A percentile compares a stretch with the other conserved stretches of the same genome.
Conservation (phyloP, 1,140 invertebrate species). For the Agraylea sexmaculata region DNA sequence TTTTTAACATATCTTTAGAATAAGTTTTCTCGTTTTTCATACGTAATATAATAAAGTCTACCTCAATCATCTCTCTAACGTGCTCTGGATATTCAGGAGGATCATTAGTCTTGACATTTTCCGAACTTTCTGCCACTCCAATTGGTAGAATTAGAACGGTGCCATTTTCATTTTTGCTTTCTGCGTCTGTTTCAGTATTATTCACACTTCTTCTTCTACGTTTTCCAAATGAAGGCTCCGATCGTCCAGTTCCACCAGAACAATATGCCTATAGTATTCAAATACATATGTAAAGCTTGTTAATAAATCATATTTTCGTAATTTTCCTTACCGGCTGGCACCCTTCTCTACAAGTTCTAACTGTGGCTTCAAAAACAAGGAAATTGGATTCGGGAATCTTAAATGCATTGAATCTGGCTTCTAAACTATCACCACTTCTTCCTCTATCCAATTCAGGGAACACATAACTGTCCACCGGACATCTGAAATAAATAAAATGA, state of each 20-base stretch:
- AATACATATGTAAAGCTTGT: slow-evolving; percentile 4
- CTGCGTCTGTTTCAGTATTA: slow-evolving; percentile 27
- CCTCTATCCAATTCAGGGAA: slow-evolving; percentile 82
- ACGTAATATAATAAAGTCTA: slow-evolving; percentile 33
- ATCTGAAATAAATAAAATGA: slow-evolving; percentile 42
- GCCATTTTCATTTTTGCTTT: slow-evolving; percentile 25
- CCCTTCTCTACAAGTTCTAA: slow-evolving; percentile 75
- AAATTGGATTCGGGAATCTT: slow-evolving; percentile 93
- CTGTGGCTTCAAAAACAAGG: slow-evolving; percentile 85
- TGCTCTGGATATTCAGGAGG: slow-evolving; percentile 52
- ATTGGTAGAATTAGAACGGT: slow-evolving; percentile 23
- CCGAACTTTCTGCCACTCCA: slow-evolving; percentile 25
- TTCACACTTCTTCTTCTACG: slow-evolving; percentile 50
- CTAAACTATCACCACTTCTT: slow-evolving; percentile 72
- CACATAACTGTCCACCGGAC: slow-evolving; percentile 82
- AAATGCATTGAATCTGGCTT: slow-evolving; percentile 86
- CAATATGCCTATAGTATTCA: slow-evolving; percentile 53
- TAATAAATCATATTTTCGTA: slow-evolving; percentile 6
- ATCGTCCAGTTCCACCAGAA: slow-evolving; percentile 56
- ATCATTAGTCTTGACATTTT: slow-evolving; percentile 34
- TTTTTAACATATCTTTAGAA: not conserved
- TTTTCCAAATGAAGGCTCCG: slow-evolving; percentile 69
- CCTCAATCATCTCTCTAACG: slow-evolving; percentile 78
- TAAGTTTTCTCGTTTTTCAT: slow-evolving; percentile 8
- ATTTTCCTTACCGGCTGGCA: slow-evolving; percentile 61